Base-by-base conservation (phyloP, 2,113 vertebrate genomes). In the Dolichallabes microphthalmus region DNA sequence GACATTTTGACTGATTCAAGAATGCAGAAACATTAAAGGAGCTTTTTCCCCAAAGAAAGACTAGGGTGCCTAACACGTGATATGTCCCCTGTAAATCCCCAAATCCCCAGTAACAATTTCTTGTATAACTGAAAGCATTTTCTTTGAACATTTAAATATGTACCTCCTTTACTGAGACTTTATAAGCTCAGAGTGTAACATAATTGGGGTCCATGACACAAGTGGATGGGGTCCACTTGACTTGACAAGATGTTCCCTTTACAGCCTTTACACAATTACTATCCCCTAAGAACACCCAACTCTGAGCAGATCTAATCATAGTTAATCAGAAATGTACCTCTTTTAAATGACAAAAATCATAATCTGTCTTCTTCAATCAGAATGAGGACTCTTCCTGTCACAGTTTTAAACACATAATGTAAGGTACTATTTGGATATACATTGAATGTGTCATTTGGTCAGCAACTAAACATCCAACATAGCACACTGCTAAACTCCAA, bases 191-290 rank as follows among this genome's bases (percentile, higher is more conserved):
- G 68, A 71, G 1, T 71, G 22, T 50, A 15, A 8, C 52, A 35
- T 66, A 39, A 71, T 39, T 57, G 15, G 27, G 13, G 19, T 50
- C 52, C 11, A 1, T 25, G 30, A 22, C 53, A 57, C 53, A 7
- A 6, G 45, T 45, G 45, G 45, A 45, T 45, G 45, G 45, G 45
- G 45, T 45, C 45, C 45, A 45, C 45, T 45, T 45, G 45, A 45
- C 45, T 45, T 8, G 45, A 45, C 45, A 71, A 73, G 13, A 85
- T 77, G 77, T 83, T 85, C 78, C 45, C 73, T 3, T 64, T 10
- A n/a, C 71, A 75, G 71, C 32, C 78, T 75, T 19, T 82, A 25
- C 50, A 30, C 39, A 53, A 82, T 85, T 89, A 82, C 79, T 88
- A 78, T 85, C 50, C 63, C 50, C 55, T 35, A 73, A 78, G 32